Base-by-base conservation (phyloP, 1,140 invertebrate species). In the Helicoverpa armigera region DNA sequence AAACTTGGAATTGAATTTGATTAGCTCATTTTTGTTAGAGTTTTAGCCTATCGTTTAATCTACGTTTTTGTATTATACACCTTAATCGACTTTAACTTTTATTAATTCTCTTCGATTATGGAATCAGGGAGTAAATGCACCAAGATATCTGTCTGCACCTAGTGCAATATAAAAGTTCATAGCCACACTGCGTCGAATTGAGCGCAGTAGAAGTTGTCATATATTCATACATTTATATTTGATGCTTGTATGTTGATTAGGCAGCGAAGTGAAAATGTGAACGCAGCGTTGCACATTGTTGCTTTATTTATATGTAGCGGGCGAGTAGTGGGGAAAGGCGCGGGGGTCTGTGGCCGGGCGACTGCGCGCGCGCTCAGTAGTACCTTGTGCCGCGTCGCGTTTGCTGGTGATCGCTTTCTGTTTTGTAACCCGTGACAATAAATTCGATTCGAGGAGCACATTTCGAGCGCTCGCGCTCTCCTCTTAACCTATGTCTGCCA, bases 401-500 rank as follows among this genome's bases (percentile, higher is more conserved):
- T 86, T 90, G 85, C 87, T 87, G 86, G 89, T 91, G 87, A 84
- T 79, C 76, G 77, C 80, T 81, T 31, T 74, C 84, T 81, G 65
- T 65, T 82, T 79, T 76, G 43, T 78, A 67, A 91, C 86, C 88
- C 91, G 91, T 94, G 91, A 94, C 92, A 95, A 95, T 95, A 95
- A 94, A 93, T 94, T 92, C 94, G 82, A 85, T 82, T 89, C 83
- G 88, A 88, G 87, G 80, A 89, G 88, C 85, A 83, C 79, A 91
- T 84, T 88, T 83, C 89, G 93, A 89, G 91, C 93, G 93, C 79
- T 89, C 86, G 92, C 94, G 92, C 94, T 94, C 94, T 83, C 83
- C 83, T 87, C 86, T 87, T 88, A 88, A 88, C 91, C 83, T 94
- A 95, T 95, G 94, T 91, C 94, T 90, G 91, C 92, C 92, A 89